A percentile compares a stretch with the other conserved stretches of the same genome.
phyloP scores from a whole-genome alignment of 2,113 vertebrate species.

The Pipa parva region DNA sequence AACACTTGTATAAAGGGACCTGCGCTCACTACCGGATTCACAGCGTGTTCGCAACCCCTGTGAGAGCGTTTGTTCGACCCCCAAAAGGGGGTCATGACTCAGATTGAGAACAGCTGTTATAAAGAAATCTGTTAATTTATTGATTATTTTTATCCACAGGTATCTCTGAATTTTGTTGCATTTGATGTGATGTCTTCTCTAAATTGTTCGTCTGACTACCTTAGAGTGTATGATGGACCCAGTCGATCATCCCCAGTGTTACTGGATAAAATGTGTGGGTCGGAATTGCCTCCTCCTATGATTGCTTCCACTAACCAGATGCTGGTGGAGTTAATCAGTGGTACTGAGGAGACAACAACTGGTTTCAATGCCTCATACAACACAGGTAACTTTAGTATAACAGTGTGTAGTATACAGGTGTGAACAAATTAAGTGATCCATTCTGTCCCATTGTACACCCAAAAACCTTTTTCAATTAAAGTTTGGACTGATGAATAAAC shows the following conservation, averaged over 20 bases:
- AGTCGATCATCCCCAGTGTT: conserved; percentile 50
- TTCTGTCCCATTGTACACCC: too few relatives aligned
- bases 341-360: neutral
- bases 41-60: too few relatives aligned
- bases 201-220: conserved; percentile 52
- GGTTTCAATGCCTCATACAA: conserved; percentile 29
- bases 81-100: too few relatives aligned
- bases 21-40: too few relatives aligned
- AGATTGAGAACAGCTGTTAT: too few relatives aligned
- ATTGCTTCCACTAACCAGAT: conserved; percentile 44
- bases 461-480: too few relatives aligned
- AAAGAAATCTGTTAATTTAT: too few relatives aligned
- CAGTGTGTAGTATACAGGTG: too few relatives aligned
- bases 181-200: conserved; percentile 50
- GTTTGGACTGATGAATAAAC: too few relatives aligned
- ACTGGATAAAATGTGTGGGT: conserved; percentile 53
- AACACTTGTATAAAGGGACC: too few relatives aligned
- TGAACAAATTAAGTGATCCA: too few relatives aligned
- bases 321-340: conserved; percentile 42
- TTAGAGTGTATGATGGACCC: conserved; percentile 53
- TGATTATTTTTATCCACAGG: conserved; percentile 31
- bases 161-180: conserved; percentile 54
- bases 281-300: conserved; percentile 43
- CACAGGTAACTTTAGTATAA: conserved; percentile 44
- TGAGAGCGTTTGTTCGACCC: too few relatives aligned